These are phyloP conservation scores for Toxotes jaculatrix DNA, from an alignment of 2,113 vertebrate species.

Conservation along the genomic window DNA sequence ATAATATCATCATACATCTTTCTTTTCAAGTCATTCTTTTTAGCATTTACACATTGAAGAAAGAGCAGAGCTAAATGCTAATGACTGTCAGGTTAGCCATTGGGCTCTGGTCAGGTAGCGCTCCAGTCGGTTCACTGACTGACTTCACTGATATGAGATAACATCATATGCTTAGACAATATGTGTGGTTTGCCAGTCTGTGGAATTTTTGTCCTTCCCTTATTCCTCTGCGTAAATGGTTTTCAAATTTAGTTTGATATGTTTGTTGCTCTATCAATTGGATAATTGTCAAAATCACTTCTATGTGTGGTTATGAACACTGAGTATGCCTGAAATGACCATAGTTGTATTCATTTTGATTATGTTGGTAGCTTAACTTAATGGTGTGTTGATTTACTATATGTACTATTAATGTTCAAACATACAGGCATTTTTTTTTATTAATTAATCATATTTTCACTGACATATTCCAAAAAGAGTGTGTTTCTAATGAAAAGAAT, in stretches of 20 bases:
- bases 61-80: conserved; percentile 9
- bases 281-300: background rate
- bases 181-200: background rate
- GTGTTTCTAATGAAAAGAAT: background rate
- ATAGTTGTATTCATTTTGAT: no score
- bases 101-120: background rate
- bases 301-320: background rate
- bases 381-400: no score
- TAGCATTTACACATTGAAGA: background rate
- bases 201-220: background rate
- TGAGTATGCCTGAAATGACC: no score
- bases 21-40: conserved; percentile 12
- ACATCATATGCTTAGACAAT: background rate
- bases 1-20: conserved; percentile 21
- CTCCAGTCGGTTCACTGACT: background rate
- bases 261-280: background rate
- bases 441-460: background rate
- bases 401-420: no score
- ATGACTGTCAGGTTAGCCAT: conserved; percentile 2
- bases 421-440: background rate
- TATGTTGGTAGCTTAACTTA: no score
- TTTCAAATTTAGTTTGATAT: background rate
- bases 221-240: background rate
- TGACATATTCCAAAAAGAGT: background rate
- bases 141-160: background rate